Evolutionary conservation across 2,888 invertebrate species (phyloP), one percentile per base, ranked within the genome.

Genomic region (Smittia sp.): DNA sequence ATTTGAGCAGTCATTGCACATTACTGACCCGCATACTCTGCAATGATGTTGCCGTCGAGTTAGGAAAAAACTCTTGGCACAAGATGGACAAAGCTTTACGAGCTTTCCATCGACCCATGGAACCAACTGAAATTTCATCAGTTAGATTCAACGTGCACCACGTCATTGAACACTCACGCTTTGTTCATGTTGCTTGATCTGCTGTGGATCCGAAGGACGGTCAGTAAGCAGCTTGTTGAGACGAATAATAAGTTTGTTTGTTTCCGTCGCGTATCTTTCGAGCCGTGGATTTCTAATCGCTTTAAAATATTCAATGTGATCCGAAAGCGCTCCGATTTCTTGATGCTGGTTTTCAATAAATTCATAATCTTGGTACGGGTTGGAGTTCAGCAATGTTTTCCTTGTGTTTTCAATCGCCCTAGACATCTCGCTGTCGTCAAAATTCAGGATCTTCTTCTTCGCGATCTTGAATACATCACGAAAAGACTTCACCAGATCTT

Each of bases 1-100:
- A 77, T 89, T 84, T 0, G 96, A 96, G 80, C 98, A 98, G 77
- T 91, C 90, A 79, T 94, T 88, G 80, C 98, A 98, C 86, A 97
- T 90, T 75, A 98, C 90, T 74, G 93, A 91, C 0, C 98, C 98
- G 80, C 95, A 98, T 1, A 98, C 85, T 75, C 98, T 86, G 80
- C 99, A 99, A 83, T 99, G 99, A 83, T 99, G 98, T 80, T 96
- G 93, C 76, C 98, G 85, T 74, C 94, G 85, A 0, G 95, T 90
- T 74, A 96, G 82, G 78, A 92, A 91, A 82, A 99, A 99, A 63
- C 89, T 86, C 79, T 90, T 90, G 0, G 95, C 93, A 84, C 99
- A 99, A 76, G 89, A 91, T 0, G 96, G 95, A 80, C 98, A 99
- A 7, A 94, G 83, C 75, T 90, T 91, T 0, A 96, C 96, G 73